These are phyloP conservation scores for Epinephelus cyanopodus DNA, from an alignment of 2,113 vertebrate genomes.

Conservation along the genomic window DNA sequence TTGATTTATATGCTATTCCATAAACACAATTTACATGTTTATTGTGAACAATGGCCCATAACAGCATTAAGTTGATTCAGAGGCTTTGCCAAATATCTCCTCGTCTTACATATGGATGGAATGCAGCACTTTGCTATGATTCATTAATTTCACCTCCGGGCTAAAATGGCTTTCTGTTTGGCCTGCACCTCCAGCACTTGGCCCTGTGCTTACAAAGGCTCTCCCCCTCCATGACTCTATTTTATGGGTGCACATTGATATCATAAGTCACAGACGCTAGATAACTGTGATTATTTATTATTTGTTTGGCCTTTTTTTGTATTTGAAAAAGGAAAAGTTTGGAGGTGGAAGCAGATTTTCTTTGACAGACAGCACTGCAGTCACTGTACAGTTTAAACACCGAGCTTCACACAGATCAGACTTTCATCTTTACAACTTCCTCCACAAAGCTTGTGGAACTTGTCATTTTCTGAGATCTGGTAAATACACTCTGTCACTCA, in stretches of 20 bases:
- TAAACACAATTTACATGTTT: constrained; percentile 90
- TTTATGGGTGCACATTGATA: constrained; percentile 18
- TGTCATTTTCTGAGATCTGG: constrained; percentile 71
- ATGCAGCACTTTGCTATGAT: constrained; percentile 88
- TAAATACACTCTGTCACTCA: constrained; percentile 76
- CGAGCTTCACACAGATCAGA: constrained; percentile 16
- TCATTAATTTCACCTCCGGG: constrained; percentile 91
- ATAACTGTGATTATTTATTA: neutral
- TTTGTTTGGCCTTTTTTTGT: neutral
- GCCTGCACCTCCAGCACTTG: constrained; percentile 82
- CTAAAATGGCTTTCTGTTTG: constrained; percentile 87
- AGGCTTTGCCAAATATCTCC: constrained; percentile 88
- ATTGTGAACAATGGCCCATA: constrained; percentile 93
- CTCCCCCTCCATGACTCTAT: neutral
- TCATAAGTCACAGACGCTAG: neutral
- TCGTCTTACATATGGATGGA: constrained; percentile 90
- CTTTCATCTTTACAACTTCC: constrained; percentile 39
- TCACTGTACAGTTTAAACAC: constrained; percentile 9
- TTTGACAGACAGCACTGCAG: neutral
- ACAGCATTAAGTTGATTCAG: constrained; percentile 91
- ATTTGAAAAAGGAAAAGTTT: neutral
- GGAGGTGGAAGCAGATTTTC: neutral
- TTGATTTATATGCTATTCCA: constrained; percentile 81
- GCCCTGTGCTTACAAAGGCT: constrained; percentile 60
- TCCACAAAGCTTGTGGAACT: constrained; percentile 53